These are phyloP conservation scores for Tangara arthus DNA, from an alignment of 2,797 vertebrate species.

Conservation along the genomic window DNA sequence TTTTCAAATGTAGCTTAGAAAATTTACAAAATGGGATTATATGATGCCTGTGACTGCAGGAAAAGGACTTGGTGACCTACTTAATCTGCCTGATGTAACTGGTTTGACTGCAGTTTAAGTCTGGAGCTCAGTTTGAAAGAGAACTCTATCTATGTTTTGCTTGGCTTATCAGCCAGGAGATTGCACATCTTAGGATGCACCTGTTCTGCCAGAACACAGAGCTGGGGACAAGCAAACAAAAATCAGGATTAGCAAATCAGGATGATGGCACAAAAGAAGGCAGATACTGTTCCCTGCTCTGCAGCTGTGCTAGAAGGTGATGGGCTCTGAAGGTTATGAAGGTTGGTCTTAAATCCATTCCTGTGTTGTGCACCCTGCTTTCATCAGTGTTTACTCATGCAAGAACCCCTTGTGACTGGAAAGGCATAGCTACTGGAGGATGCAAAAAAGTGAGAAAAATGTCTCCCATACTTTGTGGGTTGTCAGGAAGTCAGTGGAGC, in stretches of 20 bases:
- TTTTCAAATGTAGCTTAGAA: background rate
- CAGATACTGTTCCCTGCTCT: background rate
- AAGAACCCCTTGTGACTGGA: background rate
- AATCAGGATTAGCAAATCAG: background rate
- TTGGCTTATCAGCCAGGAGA: background rate
- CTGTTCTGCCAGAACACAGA: background rate
- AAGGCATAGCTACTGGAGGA: background rate
- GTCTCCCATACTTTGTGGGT: background rate
- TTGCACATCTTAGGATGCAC: background rate
- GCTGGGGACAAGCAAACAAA: background rate
- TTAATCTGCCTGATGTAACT: background rate
- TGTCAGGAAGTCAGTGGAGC: background rate
- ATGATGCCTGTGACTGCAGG: background rate
- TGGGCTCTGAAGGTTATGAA: background rate
- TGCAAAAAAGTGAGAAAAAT: background rate
- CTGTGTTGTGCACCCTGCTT: background rate
- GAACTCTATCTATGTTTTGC: background rate
- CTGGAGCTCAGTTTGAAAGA: background rate
- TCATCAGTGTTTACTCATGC: background rate
- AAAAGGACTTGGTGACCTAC: background rate
- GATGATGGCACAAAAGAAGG: background rate
- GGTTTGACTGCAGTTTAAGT: background rate
- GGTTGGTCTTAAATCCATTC: background rate
- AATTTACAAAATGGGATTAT: background rate
- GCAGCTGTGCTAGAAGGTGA: background rate